Evolutionary conservation across 2,888 invertebrate species (phyloP).

Genomic region (Zygogramma bicolorata): DNA sequence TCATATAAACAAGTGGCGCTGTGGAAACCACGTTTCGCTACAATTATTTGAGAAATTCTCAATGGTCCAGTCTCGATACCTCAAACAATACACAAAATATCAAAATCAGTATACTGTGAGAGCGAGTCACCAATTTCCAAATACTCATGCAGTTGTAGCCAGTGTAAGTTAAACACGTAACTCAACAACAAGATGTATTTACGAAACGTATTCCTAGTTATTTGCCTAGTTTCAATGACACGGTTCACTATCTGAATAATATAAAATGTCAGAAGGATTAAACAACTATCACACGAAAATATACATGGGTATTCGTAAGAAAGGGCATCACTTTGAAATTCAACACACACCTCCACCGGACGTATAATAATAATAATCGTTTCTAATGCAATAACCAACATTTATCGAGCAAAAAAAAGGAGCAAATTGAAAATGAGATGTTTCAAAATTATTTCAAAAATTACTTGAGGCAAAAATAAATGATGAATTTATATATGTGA

Average conservation of each 20-base stretch:
- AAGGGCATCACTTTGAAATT: neutral
- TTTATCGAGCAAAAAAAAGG: neutral
- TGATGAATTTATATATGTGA: neutral
- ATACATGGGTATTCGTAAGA: neutral
- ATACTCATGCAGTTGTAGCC: no score
- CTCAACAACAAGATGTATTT: no score
- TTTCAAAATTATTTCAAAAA: neutral
- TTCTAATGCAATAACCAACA: neutral
- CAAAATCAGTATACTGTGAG: no score
- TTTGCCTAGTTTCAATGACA: neutral
- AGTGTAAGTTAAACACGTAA: no score
- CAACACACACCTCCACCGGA: neutral
- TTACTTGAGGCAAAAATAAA: neutral
- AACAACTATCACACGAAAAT: neutral
- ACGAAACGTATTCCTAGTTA: neutral
- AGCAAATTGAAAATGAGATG: neutral
- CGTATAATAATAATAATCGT: neutral
- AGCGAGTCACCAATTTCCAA: no score
- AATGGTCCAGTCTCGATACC: no score
- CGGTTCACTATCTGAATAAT: neutral
- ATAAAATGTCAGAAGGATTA: neutral
- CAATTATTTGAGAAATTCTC: neutral
- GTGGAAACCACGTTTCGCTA: no score
- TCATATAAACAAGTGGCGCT: no score
- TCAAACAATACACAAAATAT: no score